Evolutionary conservation across 2,797 vertebrate species (phyloP), one percentile per base, ranked within the genome.

Genomic region (Malurus splendens): DNA sequence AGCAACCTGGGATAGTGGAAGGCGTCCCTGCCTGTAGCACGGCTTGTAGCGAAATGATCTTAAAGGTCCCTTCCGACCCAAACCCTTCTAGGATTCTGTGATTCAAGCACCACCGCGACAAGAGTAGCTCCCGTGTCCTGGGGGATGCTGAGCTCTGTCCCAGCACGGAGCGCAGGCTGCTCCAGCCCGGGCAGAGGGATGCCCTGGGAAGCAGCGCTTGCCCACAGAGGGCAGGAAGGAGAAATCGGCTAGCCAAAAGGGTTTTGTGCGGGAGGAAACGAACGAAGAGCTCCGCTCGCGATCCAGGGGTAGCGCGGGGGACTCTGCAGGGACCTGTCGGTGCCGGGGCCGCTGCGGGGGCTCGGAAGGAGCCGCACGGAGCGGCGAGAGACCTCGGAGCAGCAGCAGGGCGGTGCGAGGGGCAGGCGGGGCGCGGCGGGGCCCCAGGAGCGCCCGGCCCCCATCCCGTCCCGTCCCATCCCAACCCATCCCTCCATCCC

Each of bases 401-500:
- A 9, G 48, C 77, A 4, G 56, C 74, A n/a, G 54, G 64, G 72
- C 50, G 73, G 81, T 71, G 38, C 41, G 55, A 87, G 41, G 70
- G 64, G 70, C 83, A 73, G 76, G 68, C 78, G 82, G 65, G 77
- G 65, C 57, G 68, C 56, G 72, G 77, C 51, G 72, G 72, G 42
- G 57, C 67, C n/a, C 57, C 56, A 33, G 39, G 56, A 64, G 15
- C 55, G 45, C 41, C 74, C 65, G 54, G 6, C 50, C 54, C 44
- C 36, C 67, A 5, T 32, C 32, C 36, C 67, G 7, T 25, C 50
- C 33, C 73, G 10, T 18, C 28, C 36, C 64, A 4, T 7, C 33
- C 32, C 62, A 7, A 10, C 44, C 30, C 38, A 41, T 14, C 65
- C 38, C 36, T 36, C 42, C 48, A 54, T 7, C 24, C 67, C 39